phyloP scores from a whole-genome alignment of 2,888 invertebrate species.

The Steinernema scapterisci region DNA sequence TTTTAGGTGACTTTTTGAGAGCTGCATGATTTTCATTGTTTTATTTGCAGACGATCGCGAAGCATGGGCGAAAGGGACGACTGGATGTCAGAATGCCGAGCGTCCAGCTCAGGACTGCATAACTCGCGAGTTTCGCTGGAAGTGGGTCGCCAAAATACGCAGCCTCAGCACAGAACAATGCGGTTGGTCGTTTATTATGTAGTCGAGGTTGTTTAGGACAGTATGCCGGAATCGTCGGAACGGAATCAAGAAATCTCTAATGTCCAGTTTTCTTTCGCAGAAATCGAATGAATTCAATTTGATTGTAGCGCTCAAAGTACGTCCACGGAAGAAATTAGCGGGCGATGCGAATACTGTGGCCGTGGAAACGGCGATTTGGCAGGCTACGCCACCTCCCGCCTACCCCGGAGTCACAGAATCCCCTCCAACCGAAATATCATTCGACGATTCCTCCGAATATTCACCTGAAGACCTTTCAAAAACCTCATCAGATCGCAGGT shows the following conservation, averaged over 20 bases:
- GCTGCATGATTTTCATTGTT: too few relatives aligned
- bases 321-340: conserved; percentile 11
- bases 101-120: not conserved
- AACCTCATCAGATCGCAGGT: not conserved
- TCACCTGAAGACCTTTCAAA: not conserved
- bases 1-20: too few relatives aligned
- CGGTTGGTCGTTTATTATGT: not conserved
- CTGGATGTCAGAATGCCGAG: conserved; percentile 5
- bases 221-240: too few relatives aligned
- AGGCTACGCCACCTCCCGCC: not conserved
- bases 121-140: conserved; percentile 18
- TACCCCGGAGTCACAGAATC: not conserved
- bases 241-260: too few relatives aligned
- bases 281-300: too few relatives aligned
- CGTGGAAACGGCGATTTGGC: not conserved
- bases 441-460: conserved; percentile 17
- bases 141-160: conserved; percentile 21
- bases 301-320: conserved; percentile 20
- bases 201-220: too few relatives aligned
- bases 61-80: conserved; percentile 25
- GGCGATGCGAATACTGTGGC: conserved; percentile 17
- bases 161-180: not conserved
- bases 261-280: too few relatives aligned
- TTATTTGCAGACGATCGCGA: not conserved
- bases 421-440: conserved; percentile 19